These are phyloP conservation scores for Coilia nasus DNA, from an alignment of 2,797 vertebrate genomes.

Conservation along the genomic window DNA sequence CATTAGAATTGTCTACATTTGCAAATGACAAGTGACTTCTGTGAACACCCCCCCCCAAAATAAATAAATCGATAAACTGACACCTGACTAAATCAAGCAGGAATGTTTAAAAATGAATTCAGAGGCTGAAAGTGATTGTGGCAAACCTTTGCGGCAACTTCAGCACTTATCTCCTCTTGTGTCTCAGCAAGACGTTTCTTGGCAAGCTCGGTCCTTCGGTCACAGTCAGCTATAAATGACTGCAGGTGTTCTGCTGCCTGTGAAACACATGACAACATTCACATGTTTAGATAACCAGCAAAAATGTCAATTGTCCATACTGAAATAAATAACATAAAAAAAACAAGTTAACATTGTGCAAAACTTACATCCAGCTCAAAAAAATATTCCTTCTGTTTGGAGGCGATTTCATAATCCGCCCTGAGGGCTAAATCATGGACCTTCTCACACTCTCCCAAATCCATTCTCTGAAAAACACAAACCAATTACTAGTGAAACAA, in stretches of 20 bases:
- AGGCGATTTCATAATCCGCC: conserved; percentile 98
- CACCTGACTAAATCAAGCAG: background rate
- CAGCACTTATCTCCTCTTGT: conserved; percentile 97
- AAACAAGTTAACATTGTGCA: background rate
- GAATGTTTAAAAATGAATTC: no score
- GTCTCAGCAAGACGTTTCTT: conserved; percentile 97
- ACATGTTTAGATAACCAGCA: background rate
- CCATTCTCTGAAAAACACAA: conserved; percentile 86
- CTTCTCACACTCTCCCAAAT: conserved; percentile 96
- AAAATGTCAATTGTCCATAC: no score
- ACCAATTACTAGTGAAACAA: background rate
- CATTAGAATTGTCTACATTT: background rate
- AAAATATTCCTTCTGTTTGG: conserved; percentile 97
- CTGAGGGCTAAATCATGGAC: conserved; percentile 96
- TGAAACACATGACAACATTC: background rate
- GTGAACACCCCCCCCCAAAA: background rate
- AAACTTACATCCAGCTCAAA: conserved; percentile 97
- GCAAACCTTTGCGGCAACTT: conserved; percentile 94
- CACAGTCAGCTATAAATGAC: conserved; percentile 97
- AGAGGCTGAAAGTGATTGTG: background rate
- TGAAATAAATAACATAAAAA: background rate
- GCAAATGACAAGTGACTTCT: background rate
- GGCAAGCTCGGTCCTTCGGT: conserved; percentile 93
- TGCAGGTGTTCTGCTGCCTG: conserved; percentile 97
- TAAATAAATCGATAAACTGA: background rate